Base-by-base conservation (phyloP, 2,888 invertebrate species). In the Cheilosia vernalis region DNA sequence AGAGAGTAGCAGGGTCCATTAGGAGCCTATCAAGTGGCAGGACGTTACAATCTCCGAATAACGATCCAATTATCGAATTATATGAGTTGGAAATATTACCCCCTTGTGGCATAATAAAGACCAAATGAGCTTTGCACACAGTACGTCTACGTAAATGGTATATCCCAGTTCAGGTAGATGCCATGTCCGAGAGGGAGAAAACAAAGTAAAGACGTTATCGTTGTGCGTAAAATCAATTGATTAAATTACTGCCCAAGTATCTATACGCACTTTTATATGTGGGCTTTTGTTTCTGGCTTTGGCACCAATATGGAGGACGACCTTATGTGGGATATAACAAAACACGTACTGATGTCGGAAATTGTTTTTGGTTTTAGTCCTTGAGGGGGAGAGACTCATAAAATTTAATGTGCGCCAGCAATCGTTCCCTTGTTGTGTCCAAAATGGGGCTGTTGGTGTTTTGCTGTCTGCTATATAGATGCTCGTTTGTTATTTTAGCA, bases 181-280 rank as follows among this genome's bases (percentile, higher is more conserved):
- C 40, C 13, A 49, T 44, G 64, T 70, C 21, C 44, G n/a, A 30
- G 4, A 6, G 19, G 49, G 47, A 9, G 9, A 30, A 30, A 27
- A 27, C 10, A 33, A 33, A 73, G 64, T 73, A 60, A 44, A 56
- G 61, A 67, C 63, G 42, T 74, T 81, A 69, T 74, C 56, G 40
- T 49, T 42, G 61, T 67, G 63, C 47, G 49, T 69, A 56, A 56
- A 74, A 81, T 76, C 67, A 74, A 81, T 74, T 76, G 74, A 74
- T 81, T 81, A 74, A 74, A 74, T 81, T 81, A 81, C 81, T 61
- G 56, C 30, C 63, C 67, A 74, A 74, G 74, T 74, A 81, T 81
- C 74, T 63, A 51, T 42, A 49, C 30, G 30, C 42, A 63, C 49
- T 69, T 81, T 76, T 76, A 69, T 81, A 64, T 81, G 9, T 9